phyloP scores from a whole-genome alignment of 2,113 vertebrate genomes.

The Chunga burmeisteri region DNA sequence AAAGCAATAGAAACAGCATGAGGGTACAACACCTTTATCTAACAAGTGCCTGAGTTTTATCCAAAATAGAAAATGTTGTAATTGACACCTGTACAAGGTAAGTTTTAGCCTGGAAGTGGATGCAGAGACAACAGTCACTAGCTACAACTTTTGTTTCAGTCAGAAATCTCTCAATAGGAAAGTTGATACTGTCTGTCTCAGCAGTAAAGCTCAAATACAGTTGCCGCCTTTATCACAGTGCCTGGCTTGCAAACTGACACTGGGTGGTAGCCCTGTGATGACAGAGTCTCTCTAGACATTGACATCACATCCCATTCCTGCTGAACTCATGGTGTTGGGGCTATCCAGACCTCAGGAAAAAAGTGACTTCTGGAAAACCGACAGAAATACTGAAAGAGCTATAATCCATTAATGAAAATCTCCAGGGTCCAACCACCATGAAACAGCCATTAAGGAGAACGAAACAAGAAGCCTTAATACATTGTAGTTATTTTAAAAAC shows the following conservation, averaged over 20 bases:
- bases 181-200: not conserved
- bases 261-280: not conserved
- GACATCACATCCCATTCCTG: accelerated
- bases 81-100: not conserved
- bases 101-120: not conserved
- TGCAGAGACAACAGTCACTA: not conserved
- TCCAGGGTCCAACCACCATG: not conserved
- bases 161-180: not conserved
- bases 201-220: not conserved
- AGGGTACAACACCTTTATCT: not conserved
- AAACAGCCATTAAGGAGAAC: not conserved
- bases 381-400: not conserved
- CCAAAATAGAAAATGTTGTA: not conserved
- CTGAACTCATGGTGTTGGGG: not conserved
- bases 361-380: not conserved
- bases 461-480: not conserved
- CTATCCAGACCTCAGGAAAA: not conserved
- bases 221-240: accelerated
- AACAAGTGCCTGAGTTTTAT: not conserved
- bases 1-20: not conserved
- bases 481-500: not conserved
- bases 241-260: not conserved
- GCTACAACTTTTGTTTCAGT: not conserved
- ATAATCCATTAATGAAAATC: not conserved
- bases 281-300: not conserved